Evolutionary conservation across 2,888 invertebrate species (phyloP).

Genomic region (Mamestra brassicae): DNA sequence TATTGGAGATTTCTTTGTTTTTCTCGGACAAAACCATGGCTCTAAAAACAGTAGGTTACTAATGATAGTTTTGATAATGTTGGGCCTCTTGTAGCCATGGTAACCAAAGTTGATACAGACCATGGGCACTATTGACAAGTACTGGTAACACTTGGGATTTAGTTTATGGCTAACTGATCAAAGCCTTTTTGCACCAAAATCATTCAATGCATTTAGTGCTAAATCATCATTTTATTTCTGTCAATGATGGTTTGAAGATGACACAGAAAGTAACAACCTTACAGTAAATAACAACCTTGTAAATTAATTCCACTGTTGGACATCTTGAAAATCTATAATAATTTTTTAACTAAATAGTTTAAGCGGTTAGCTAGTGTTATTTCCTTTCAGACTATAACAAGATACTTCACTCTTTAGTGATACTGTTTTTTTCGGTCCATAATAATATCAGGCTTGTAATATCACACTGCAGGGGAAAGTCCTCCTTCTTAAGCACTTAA

Average conservation of each 20-base stretch:
- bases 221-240: not conserved
- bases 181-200: too few species aligned
- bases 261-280: too few species aligned
- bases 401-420: too few species aligned
- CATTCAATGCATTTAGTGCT: not conserved
- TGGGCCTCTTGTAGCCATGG: slow-evolving; percentile 11
- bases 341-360: too few species aligned
- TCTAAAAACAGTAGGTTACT: not conserved
- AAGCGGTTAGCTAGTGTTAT: too few species aligned
- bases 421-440: too few species aligned
- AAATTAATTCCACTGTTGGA: not conserved
- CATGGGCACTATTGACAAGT: not conserved
- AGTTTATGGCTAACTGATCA: not conserved
- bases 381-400: too few species aligned
- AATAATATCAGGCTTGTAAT: too few species aligned
- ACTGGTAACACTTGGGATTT: not conserved
- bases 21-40: not conserved
- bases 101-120: not conserved
- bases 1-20: not conserved
- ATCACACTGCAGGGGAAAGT: too few species aligned
- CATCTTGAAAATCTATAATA: too few species aligned
- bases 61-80: not conserved
- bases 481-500: too few species aligned
- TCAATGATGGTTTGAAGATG: not conserved
- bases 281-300: not conserved